Evolutionary conservation across 2,113 vertebrate species (phyloP).

Genomic region (Larimichthys crocea): DNA sequence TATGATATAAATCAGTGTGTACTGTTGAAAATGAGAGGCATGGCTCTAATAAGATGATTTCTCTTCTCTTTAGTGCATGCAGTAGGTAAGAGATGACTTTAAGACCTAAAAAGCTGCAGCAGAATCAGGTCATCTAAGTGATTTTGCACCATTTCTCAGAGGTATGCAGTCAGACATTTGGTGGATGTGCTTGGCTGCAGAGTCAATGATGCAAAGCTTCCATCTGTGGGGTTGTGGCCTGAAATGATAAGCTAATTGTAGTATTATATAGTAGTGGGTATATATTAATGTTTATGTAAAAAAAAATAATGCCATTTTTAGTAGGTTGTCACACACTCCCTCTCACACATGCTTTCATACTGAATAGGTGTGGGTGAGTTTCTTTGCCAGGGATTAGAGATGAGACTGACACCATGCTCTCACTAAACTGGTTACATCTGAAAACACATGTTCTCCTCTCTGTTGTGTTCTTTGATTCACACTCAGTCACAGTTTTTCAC

Average conservation of each 20-base stretch:
- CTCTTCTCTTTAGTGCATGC: background rate
- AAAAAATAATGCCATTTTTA: background rate
- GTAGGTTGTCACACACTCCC: background rate
- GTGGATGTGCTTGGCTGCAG: slow-evolving; percentile 42
- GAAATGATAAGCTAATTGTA: slow-evolving; percentile 47
- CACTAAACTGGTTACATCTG: slow-evolving; percentile 1
- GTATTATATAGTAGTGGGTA: background rate
- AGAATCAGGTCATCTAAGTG: slow-evolving; percentile 41
- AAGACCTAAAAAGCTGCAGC: slow-evolving; percentile 11
- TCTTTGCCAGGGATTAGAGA: background rate
- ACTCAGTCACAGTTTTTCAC: slow-evolving; percentile 5
- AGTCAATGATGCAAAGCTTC: slow-evolving; percentile 50
- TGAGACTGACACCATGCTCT: background rate
- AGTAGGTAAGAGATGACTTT: background rate
- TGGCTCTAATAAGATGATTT: slow-evolving; percentile 9
- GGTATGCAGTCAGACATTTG: slow-evolving; percentile 49
- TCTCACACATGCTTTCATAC: background rate
- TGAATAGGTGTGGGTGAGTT: slow-evolving; percentile 14
- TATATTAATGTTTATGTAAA: slow-evolving; percentile 2
- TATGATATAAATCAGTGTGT: background rate
- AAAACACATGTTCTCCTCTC: background rate
- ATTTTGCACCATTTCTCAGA: slow-evolving; percentile 51
- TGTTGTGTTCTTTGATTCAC: background rate
- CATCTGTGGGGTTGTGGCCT: slow-evolving; percentile 44
- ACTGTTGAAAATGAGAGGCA: background rate